phyloP scores from a whole-genome alignment of 2,797 vertebrate species.

The Distichodus sexfasciatus region DNA sequence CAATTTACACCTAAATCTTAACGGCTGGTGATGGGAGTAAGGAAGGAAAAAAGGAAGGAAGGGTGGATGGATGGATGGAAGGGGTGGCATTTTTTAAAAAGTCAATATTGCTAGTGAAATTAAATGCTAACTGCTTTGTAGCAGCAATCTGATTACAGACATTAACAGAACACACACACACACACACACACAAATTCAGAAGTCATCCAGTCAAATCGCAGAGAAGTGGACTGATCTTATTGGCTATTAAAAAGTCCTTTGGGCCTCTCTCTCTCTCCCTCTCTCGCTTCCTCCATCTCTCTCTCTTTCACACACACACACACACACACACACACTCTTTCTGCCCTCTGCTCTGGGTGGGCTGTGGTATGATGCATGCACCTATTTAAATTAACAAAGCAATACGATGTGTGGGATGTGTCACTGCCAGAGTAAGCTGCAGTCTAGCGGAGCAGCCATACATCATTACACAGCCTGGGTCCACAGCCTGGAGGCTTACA shows the following conservation, averaged over 20 bases:
- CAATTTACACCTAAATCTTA: not conserved
- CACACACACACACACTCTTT: conserved; percentile 64
- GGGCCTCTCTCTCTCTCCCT: conserved; percentile 83
- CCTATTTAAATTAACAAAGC: conserved; percentile 99
- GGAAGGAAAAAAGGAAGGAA: no score
- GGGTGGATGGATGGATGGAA: not conserved
- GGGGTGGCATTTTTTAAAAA: not conserved
- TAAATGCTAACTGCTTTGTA: conserved; percentile 22
- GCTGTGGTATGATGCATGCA: conserved; percentile 88
- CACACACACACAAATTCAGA: conserved; percentile 37
- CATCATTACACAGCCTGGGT: conserved; percentile 81
- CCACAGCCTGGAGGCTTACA: conserved; percentile 25
- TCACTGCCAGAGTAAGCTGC: conserved; percentile 76
- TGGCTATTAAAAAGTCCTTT: conserved; percentile 94
- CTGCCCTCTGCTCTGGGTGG: conserved; percentile 61
- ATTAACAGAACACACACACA: conserved; percentile 41
- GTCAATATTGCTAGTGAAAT: conserved; percentile 17
- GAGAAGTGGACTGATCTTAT: conserved; percentile 76
- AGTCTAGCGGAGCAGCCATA: conserved; percentile 91
- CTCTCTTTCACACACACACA: no score
- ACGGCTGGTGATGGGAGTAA: not conserved
- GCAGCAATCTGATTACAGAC: conserved; percentile 25
- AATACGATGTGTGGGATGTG: conserved; percentile 96
- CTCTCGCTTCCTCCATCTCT: no score
- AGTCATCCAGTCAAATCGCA: conserved; percentile 61